Conservation (phyloP, 2,888 invertebrate genomes). For the Lithophane semibrunnea region DNA sequence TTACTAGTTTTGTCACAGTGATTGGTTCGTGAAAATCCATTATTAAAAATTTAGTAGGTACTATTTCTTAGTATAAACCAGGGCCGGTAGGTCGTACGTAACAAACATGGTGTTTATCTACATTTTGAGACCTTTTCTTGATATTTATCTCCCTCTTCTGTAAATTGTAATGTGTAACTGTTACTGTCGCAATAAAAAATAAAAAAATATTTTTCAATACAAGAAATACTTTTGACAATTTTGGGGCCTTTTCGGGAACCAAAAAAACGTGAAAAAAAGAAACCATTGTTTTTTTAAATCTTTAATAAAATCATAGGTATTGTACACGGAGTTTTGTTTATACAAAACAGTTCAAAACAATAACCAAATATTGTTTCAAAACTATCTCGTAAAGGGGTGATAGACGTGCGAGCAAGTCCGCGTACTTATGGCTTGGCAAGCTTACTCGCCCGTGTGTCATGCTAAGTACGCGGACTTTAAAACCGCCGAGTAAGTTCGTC, state of each 20-base stretch:
- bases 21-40: conserved; percentile 80
- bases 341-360: background rate
- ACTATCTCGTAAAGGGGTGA: background rate
- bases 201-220: background rate
- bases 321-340: conserved; percentile 6
- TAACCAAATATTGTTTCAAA: background rate
- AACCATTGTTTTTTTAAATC: background rate
- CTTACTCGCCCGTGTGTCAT: too few species aligned
- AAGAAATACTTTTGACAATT: conserved; percentile 26
- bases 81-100: conserved; percentile 8
- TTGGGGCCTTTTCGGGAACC: background rate
- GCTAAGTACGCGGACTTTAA: too few species aligned
- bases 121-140: conserved; percentile 9
- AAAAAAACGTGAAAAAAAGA: conserved; percentile 5
- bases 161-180: too few species aligned
- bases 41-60: conserved; percentile 12
- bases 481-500: too few species aligned
- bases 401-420: too few species aligned
- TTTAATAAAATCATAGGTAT: background rate
- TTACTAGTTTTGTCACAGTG: conserved; percentile 77
- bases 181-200: too few species aligned
- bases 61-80: conserved; percentile 31
- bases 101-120: background rate
- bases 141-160: too few species aligned
- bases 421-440: too few species aligned